Evolutionary conservation across 2,888 invertebrate species (phyloP), one percentile per base, ranked within the genome.

Genomic region (Lithophane socia): DNA sequence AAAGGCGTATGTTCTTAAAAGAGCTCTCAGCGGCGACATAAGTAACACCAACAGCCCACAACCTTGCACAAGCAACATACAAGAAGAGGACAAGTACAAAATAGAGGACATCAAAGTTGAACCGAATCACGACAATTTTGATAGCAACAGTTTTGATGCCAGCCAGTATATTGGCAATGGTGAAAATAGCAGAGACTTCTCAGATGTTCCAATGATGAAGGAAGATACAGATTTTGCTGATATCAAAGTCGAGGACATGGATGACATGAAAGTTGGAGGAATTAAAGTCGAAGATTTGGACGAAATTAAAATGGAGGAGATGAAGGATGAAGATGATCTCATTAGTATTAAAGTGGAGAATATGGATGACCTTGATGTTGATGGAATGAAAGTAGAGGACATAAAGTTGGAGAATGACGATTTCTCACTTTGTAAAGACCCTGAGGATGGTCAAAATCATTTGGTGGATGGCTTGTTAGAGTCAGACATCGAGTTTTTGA

Each of bases 1-100:
- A 92, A 97, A 97, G 87, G 94, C 96, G 0, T 98, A 97, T 90
- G 97, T 98, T 89, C 82, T 94, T 52, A 96, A 94, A 84, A 91
- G 93, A 80, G 91, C 93, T 2, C 85, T 94, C 0, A 94, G 92
- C 66, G 95, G 94, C 0, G 95, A 96, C 29, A 84, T 93, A 7
- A 91, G 91, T 24, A 95, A 93, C 77, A 92, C 91, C 0, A 93
- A 94, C n/a, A 96, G 96, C 80, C 96, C 96, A 0, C 94, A 94
- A 82, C 94, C 96, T 42, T 94, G 94, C 3, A 93, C 94, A 44
- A 96, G 94, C 73, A 93, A 83, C 69, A 82, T 90, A 13, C 92
- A 92, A 85, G 95, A 95, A 37, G 95, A 95, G 16, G 94, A 94
- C 37, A 92, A 92, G 79, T 90, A 92, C 71, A 95, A 92, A 91